phyloP scores from a whole-genome alignment of 2,888 invertebrate species.

The Xylophagus ater region DNA sequence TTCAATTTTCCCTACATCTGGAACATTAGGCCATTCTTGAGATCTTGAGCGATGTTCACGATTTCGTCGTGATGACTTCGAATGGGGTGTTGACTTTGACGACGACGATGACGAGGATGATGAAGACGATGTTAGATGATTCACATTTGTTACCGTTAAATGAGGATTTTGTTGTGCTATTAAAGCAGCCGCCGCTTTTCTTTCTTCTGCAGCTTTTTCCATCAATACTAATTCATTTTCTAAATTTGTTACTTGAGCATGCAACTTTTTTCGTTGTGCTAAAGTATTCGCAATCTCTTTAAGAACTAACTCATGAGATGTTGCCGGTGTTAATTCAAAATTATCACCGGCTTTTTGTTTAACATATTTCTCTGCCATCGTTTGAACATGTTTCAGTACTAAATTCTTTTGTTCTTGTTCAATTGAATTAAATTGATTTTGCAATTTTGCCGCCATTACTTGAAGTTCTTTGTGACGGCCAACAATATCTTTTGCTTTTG shows the following conservation, averaged over 20 bases:
- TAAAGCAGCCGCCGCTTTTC: constrained; percentile 40
- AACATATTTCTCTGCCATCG: constrained; percentile 60
- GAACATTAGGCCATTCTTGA: constrained; percentile 86
- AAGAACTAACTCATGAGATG: constrained; percentile 70
- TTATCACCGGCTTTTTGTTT: constrained; percentile 37
- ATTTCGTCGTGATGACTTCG: constrained; percentile 48
- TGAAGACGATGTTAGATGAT: constrained; percentile 37
- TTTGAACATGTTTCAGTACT: constrained; percentile 61
- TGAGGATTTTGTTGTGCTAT: constrained; percentile 35
- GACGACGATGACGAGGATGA: constrained; percentile 41
- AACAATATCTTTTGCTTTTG: constrained; percentile 86
- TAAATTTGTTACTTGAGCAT: constrained; percentile 57
- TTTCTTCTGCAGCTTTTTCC: constrained; percentile 58
- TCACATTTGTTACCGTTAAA: constrained; percentile 23
- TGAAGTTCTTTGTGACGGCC: constrained; percentile 86
- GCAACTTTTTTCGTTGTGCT: constrained; percentile 71
- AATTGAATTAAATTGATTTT: constrained; percentile 58
- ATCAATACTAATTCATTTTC: constrained; percentile 67
- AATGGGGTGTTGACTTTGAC: constrained; percentile 31
- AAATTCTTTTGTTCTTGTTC: constrained; percentile 67
- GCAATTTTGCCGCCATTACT: constrained; percentile 74
- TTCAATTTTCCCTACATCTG: constrained; percentile 80
- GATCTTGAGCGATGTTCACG: constrained; percentile 67
- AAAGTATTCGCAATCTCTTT: constrained; percentile 79
- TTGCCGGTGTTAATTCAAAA: constrained; percentile 51